These are phyloP conservation scores for Cricetomys ansorgei DNA, from an alignment of 2,113 vertebrate species.

Conservation along the genomic window DNA sequence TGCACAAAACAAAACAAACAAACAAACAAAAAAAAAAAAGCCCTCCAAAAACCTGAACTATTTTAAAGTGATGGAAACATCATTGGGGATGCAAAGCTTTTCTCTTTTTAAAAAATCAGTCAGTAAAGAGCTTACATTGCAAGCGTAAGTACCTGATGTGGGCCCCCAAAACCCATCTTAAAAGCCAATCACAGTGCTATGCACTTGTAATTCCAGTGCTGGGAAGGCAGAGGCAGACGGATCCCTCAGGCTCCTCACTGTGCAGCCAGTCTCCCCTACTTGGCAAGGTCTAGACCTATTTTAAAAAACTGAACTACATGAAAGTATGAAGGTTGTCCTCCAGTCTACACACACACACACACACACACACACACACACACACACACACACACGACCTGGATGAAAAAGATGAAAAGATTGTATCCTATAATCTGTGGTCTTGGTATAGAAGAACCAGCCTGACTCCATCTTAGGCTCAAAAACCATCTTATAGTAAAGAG, in stretches of 20 bases:
- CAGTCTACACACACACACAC: not conserved
- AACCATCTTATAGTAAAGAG: too few species aligned
- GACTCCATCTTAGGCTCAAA: too few species aligned
- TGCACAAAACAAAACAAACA: too few species aligned
- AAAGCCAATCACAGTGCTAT: not conserved
- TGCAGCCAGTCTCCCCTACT: not conserved
- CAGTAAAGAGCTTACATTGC: too few species aligned
- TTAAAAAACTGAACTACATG: not conserved
- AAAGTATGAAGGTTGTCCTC: not conserved
- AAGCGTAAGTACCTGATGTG: not conserved
- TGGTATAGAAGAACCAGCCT: too few species aligned
- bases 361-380: not conserved
- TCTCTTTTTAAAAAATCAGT: not conserved
- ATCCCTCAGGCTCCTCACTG: not conserved
- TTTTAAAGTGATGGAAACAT: not conserved
- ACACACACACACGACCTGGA: not conserved
- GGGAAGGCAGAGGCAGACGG: not conserved
- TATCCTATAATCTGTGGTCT: not conserved
- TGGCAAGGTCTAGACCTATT: not conserved
- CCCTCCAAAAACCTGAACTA: not conserved
- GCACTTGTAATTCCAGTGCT: not conserved
- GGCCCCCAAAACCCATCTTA: not conserved
- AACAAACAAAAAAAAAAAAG: not conserved
- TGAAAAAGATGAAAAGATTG: too few species aligned
- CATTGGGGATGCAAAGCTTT: not conserved